A percentile compares a stretch with the other conserved stretches of the same genome.
These are phyloP conservation scores for Zaprionus taronus DNA, from an alignment of 1,140 invertebrate genomes.

Conservation along the genomic window DNA sequence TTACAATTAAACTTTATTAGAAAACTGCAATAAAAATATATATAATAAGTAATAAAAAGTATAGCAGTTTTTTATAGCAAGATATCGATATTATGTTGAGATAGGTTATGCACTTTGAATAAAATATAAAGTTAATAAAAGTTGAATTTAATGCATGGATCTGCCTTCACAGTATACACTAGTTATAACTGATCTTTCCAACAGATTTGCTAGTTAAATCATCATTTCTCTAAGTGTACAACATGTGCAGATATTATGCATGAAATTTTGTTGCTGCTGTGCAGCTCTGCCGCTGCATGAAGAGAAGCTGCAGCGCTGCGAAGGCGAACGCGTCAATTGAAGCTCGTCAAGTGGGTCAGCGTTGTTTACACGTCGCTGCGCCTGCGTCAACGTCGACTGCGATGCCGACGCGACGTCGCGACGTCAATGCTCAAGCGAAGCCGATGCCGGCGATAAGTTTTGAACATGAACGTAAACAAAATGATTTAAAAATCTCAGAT, in stretches of 20 bases:
- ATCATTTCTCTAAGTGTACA: background rate
- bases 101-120: too few species aligned
- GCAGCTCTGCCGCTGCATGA: background rate
- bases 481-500: background rate
- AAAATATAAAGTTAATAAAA: too few species aligned
- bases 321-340: constrained; percentile 62
- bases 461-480: constrained; percentile 6
- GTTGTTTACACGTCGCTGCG: constrained; percentile 66
- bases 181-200: background rate
- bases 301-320: constrained; percentile 10
- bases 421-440: too few species aligned
- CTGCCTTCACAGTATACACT: background rate
- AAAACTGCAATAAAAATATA: too few species aligned
- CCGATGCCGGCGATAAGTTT: constrained; percentile 5
- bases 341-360: constrained; percentile 66
- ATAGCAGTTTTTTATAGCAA: background rate
- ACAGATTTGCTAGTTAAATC: too few species aligned
- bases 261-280: background rate
- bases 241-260: background rate
- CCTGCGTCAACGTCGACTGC: constrained; percentile 41
- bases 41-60: too few species aligned
- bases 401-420: background rate
- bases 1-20: too few species aligned
- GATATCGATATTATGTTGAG: too few species aligned
- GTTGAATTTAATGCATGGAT: too few species aligned